Evolutionary conservation across 2,113 vertebrate genomes (phyloP).

Genomic region (Dasypus novemcinctus): DNA sequence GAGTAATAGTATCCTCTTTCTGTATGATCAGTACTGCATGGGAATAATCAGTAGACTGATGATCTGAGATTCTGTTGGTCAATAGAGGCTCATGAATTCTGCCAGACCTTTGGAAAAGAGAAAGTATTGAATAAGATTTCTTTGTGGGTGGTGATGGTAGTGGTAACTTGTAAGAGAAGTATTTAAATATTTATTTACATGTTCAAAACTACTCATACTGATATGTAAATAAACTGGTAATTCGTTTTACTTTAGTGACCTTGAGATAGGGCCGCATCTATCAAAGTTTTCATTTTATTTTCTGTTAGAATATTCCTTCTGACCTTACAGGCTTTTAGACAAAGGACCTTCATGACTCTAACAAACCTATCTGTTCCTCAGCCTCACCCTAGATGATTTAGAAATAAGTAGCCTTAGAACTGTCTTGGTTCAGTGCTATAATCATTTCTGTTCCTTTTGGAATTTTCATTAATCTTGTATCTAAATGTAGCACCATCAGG

Average conservation of each 20-base stretch:
- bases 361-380: not conserved
- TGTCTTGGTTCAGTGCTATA: not conserved
- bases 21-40: constrained; percentile 10
- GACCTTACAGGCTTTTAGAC: not conserved
- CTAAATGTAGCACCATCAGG: constrained; percentile 33
- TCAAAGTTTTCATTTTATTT: not conserved
- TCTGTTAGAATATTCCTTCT: not conserved
- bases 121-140: constrained; percentile 33
- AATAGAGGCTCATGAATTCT: constrained; percentile 53
- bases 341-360: not conserved
- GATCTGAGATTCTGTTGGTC: constrained; percentile 31
- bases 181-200: constrained; percentile 57
- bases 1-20: not conserved
- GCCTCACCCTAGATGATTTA: constrained; percentile 11
- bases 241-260: constrained; percentile 5
- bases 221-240: not conserved
- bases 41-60: constrained; percentile 40
- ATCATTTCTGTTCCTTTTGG: not conserved
- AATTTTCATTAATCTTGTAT: constrained; percentile 39
- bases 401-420: not conserved
- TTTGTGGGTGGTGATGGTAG: constrained; percentile 12
- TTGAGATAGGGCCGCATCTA: constrained; percentile 8
- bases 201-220: constrained; percentile 32
- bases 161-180: constrained; percentile 17
- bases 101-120: constrained; percentile 30